phyloP scores from a whole-genome alignment of 92 coral and sea anemone species.

The Umimayanthus chanpuru region DNA sequence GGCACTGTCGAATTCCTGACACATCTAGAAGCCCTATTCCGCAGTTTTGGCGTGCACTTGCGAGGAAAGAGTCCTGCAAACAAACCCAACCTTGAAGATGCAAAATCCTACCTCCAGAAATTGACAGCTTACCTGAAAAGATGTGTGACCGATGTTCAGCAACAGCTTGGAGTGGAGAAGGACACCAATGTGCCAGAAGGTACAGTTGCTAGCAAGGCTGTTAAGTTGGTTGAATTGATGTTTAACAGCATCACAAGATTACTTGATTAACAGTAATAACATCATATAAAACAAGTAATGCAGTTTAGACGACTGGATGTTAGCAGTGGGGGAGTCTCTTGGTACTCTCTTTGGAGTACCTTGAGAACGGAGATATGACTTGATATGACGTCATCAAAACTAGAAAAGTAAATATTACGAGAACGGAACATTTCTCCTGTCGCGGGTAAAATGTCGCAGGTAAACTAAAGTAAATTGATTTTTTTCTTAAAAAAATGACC shows the following conservation, averaged over 20 bases:
- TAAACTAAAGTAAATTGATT: too few relatives aligned
- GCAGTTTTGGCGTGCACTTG: conserved; percentile 20
- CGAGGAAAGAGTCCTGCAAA: neutral
- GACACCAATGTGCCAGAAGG: conserved; percentile 13
- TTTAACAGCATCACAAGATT: conserved; percentile 43
- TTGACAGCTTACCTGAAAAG: conserved; percentile 39
- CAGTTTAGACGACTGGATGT: too few relatives aligned
- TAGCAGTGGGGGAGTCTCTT: too few relatives aligned
- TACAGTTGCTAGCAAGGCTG: conserved; percentile 37
- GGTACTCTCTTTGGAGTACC: too few relatives aligned
- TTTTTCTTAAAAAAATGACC: too few relatives aligned
- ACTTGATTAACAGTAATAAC: too few relatives aligned
- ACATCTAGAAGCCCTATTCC: conserved; percentile 8
- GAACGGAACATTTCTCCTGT: too few relatives aligned
- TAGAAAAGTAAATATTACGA: too few relatives aligned
- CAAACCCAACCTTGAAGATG: conserved; percentile 31
- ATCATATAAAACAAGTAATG: too few relatives aligned
- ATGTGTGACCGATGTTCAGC: conserved; percentile 34
- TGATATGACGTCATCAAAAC: too few relatives aligned
- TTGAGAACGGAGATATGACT: too few relatives aligned
- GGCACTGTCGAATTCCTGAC: conserved; percentile 32
- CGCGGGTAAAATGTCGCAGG: too few relatives aligned
- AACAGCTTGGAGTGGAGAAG: conserved; percentile 6
- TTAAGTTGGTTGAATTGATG: conserved; percentile 46
- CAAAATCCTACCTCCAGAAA: conserved; percentile 40